A percentile compares a stretch with the other conserved stretches of the same genome.
Conservation (phyloP, 2,888 invertebrate species). For the Drosophila borborema region DNA sequence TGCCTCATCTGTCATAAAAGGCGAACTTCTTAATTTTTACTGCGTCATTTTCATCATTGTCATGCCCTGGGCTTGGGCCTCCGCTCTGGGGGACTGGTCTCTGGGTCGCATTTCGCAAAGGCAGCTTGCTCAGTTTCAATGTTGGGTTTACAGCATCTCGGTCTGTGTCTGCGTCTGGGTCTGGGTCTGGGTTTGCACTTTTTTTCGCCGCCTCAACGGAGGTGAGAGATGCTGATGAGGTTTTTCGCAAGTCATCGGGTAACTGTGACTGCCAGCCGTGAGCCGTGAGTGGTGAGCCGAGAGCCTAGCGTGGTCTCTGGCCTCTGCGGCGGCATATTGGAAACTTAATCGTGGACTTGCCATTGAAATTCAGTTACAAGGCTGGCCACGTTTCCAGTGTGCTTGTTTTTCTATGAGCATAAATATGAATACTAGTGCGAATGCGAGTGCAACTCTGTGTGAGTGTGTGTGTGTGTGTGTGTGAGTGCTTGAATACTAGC, state of each 20-base stretch:
- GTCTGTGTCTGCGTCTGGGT: constrained; percentile 58
- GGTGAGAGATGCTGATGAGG: constrained; percentile 62
- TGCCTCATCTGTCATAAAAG: constrained; percentile 83
- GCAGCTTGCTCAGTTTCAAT: constrained; percentile 22
- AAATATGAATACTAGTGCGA: constrained; percentile 23
- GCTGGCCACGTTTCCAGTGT: constrained; percentile 72
- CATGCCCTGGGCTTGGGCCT: constrained; percentile 60
- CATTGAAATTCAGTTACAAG: constrained; percentile 83
- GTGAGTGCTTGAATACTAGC: constrained; percentile 24
- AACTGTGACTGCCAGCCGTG: constrained; percentile 63
- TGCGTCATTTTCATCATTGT: constrained; percentile 82
- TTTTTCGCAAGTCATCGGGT: constrained; percentile 83
- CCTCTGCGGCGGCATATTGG: constrained; percentile 70
- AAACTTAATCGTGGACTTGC: constrained; percentile 80
- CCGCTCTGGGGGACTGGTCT: constrained; percentile 32
- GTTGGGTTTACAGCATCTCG: constrained; percentile 63
- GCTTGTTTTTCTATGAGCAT: constrained; percentile 43
- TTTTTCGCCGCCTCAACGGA: constrained; percentile 46
- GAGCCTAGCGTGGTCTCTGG: constrained; percentile 61
- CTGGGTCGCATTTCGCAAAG: constrained; percentile 54
- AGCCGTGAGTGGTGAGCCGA: background rate
- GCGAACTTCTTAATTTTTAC: constrained; percentile 83
- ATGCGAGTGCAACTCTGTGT: background rate
- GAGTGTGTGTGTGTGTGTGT: background rate
- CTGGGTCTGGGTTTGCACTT: constrained; percentile 68